Percentiles rank a stretch among this genome's conserved stretches.
These are phyloP conservation scores for Torymus texanus DNA, from an alignment of 2,888 invertebrate genomes.

Conservation along the genomic window DNA sequence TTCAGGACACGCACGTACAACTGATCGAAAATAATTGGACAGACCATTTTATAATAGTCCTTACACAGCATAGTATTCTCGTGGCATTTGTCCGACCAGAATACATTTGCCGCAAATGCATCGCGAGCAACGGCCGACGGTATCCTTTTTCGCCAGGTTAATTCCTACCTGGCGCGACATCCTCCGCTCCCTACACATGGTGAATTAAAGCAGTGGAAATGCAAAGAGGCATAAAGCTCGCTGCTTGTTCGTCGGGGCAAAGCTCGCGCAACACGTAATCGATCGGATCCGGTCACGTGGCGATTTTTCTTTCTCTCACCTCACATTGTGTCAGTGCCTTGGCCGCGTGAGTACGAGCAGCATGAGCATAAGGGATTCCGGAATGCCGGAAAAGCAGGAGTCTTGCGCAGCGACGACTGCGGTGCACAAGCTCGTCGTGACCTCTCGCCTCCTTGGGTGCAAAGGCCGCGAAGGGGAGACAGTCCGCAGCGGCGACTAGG, in stretches of 20 bases:
- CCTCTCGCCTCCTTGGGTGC: too few relatives aligned
- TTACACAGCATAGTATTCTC: too few relatives aligned
- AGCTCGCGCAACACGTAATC: slow-evolving; percentile 24
- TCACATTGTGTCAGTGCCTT: slow-evolving; percentile 2
- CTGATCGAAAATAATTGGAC: too few relatives aligned
- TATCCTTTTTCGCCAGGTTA: not conserved
- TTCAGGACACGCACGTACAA: too few relatives aligned
- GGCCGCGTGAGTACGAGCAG: not conserved
- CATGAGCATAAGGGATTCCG: not conserved
- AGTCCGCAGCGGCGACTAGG: slow-evolving; percentile 14
- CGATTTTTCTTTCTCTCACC: slow-evolving; percentile 14
- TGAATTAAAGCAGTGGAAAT: slow-evolving; percentile 42
- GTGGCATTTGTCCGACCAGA: too few relatives aligned
- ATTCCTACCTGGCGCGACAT: not conserved
- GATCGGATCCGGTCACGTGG: slow-evolving; percentile 40
- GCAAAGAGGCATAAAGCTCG: slow-evolving; percentile 34
- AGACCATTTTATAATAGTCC: too few relatives aligned
- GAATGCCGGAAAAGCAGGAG: slow-evolving; percentile 17
- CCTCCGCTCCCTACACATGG: not conserved
- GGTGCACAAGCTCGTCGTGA: too few relatives aligned
- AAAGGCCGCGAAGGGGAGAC: not conserved
- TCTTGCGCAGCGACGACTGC: too few relatives aligned
- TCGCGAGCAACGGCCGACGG: too few relatives aligned
- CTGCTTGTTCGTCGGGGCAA: not conserved
- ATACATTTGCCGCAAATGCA: too few relatives aligned